phyloP scores from a whole-genome alignment of 35 echinoderm and acorn worm species.

The Stichopus chloronotus region DNA sequence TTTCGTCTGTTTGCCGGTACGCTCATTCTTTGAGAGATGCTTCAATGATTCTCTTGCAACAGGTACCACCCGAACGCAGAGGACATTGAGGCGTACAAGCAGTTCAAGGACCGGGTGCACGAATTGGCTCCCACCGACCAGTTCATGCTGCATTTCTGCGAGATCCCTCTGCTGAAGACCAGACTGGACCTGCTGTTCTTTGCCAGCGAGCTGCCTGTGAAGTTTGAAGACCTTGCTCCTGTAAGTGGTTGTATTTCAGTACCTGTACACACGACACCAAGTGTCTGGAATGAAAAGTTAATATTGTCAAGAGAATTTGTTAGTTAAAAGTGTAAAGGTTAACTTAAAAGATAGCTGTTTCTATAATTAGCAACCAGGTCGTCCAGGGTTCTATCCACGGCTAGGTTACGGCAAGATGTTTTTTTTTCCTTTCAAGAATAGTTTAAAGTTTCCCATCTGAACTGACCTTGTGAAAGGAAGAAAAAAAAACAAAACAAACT shows the following conservation, averaged over 20 bases:
- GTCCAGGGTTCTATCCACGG: too few relatives aligned
- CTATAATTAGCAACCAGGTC: too few relatives aligned
- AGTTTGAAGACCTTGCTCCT: conserved; percentile 92
- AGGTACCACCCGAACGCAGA: conserved; percentile 97
- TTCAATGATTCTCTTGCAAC: too few relatives aligned
- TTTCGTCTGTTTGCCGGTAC: background rate
- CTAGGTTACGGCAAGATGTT: too few relatives aligned
- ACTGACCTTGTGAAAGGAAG: too few relatives aligned
- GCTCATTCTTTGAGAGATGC: too few relatives aligned
- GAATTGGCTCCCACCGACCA: conserved; percentile 89
- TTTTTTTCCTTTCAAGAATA: too few relatives aligned
- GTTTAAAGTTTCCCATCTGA: too few relatives aligned
- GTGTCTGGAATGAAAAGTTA: background rate
- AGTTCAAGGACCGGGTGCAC: conserved; percentile 72
- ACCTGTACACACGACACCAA: conserved; percentile 5
- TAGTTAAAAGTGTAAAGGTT: background rate
- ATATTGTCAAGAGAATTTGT: background rate
- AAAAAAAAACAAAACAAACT: too few relatives aligned
- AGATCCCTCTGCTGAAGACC: conserved; percentile 85
- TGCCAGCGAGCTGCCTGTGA: conserved; percentile 88
- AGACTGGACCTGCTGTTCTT: conserved; percentile 86
- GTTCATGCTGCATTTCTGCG: conserved; percentile 98
- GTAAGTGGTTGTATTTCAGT: conserved; percentile 78
- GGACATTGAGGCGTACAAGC: conserved; percentile 87
- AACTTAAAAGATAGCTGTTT: too few relatives aligned